phyloP scores from a whole-genome alignment of 2,888 invertebrate species.

The Hypomecis atomaria region DNA sequence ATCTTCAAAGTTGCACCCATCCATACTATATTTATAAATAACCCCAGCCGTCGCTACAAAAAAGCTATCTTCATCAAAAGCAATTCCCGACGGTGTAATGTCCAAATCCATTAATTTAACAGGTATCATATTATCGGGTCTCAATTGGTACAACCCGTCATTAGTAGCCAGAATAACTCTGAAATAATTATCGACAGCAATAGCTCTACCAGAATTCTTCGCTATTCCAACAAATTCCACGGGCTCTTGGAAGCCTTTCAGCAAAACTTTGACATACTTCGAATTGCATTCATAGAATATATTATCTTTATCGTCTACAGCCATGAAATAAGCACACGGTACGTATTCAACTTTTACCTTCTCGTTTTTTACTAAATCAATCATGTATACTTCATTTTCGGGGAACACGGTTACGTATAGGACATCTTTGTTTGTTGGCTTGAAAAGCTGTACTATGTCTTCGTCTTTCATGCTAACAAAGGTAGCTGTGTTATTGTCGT shows the following conservation, averaged over 20 bases:
- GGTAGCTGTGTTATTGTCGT: conserved; percentile 62
- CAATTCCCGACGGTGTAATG: conserved; percentile 68
- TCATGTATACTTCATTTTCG: conserved; percentile 67
- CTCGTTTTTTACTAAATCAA: conserved; percentile 66
- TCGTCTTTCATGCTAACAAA: conserved; percentile 70
- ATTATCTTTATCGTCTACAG: conserved; percentile 70
- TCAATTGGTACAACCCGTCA: conserved; percentile 72
- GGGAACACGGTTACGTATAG: conserved; percentile 72
- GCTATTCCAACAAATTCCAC: conserved; percentile 74
- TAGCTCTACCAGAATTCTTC: conserved; percentile 71
- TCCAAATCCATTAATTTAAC: conserved; percentile 74
- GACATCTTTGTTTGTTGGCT: conserved; percentile 60
- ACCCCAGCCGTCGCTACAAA: conserved; percentile 68
- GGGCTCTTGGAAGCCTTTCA: conserved; percentile 74
- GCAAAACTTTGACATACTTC: conserved; percentile 73
- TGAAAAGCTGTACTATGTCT: conserved; percentile 74
- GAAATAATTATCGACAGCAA: conserved; percentile 57
- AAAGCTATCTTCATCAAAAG: conserved; percentile 59
- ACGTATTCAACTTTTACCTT: conserved; percentile 65
- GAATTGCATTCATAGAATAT: conserved; percentile 78
- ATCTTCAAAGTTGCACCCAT: conserved; percentile 46
- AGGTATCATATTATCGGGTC: conserved; percentile 69
- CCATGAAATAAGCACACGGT: conserved; percentile 73
- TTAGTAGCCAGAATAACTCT: conserved; percentile 70
- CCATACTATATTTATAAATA: conserved; percentile 67